Evolutionary conservation across 2,113 vertebrate species (phyloP).

Genomic region (Spilogale gracilis): DNA sequence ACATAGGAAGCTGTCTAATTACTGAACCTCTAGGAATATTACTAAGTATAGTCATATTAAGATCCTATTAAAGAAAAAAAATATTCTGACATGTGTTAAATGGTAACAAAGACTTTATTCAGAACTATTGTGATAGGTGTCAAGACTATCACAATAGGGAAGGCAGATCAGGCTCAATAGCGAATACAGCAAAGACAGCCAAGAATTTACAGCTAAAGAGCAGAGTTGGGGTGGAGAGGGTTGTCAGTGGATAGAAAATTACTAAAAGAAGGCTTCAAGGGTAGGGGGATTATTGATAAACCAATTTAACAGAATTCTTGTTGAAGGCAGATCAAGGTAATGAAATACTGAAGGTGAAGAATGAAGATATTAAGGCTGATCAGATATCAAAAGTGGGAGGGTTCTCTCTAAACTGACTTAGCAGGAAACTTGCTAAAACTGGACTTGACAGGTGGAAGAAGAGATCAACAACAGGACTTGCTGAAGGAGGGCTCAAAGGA

Average conservation of each 20-base stretch:
- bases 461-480: neutral
- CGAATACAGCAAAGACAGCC: neutral
- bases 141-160: neutral
- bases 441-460: neutral
- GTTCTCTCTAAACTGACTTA: neutral
- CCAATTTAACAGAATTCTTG: neutral
- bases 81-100: neutral
- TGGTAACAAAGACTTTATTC: neutral
- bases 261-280: neutral
- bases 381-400: neutral
- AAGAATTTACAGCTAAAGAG: neutral
- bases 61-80: neutral
- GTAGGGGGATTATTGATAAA: neutral
- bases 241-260: neutral
- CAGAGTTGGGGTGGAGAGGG: neutral
- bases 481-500: neutral
- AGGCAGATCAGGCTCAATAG: neutral
- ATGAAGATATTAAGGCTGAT: neutral
- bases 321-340: neutral
- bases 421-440: neutral
- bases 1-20: neutral
- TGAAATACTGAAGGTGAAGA: neutral
- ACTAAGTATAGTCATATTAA: neutral
- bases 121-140: neutral
- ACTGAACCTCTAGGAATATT: neutral